phyloP scores from a whole-genome alignment of 2,113 vertebrate genomes.

The Neomonachus schauinslandi region DNA sequence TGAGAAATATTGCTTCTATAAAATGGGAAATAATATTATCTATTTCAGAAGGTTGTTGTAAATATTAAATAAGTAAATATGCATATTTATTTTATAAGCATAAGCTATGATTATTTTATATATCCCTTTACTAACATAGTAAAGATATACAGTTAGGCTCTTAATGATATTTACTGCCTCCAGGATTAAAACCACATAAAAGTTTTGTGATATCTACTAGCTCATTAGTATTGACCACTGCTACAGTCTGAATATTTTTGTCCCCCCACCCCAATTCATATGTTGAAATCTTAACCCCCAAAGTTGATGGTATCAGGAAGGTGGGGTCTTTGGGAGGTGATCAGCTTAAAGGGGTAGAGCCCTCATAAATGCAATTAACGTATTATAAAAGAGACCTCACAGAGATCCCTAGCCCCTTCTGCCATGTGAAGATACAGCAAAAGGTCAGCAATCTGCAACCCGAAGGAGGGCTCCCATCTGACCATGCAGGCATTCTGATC shows the following conservation, averaged over 20 bases:
- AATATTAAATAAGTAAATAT: slow-evolving; percentile 44
- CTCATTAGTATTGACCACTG: background rate
- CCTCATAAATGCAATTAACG: background rate
- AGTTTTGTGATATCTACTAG: background rate
- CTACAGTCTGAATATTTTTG: background rate
- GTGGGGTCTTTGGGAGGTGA: background rate
- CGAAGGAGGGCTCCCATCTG: background rate
- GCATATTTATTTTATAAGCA: background rate
- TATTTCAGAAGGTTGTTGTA: background rate
- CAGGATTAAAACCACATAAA: background rate
- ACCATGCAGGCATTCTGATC: background rate
- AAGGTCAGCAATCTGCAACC: background rate
- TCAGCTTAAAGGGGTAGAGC: background rate
- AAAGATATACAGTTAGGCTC: background rate
- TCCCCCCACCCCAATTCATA: background rate
- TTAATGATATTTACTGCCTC: background rate
- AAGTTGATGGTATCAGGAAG: background rate
- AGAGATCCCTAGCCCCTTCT: background rate
- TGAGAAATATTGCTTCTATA: background rate
- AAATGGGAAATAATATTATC: background rate
- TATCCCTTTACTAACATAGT: background rate
- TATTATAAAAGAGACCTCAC: background rate
- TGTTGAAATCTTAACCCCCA: background rate
- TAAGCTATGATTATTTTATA: background rate
- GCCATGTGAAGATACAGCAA: background rate